Evolutionary conservation across 2,888 invertebrate genomes (phyloP), one percentile per base, ranked within the genome.

Genomic region (Aquatica leii): DNA sequence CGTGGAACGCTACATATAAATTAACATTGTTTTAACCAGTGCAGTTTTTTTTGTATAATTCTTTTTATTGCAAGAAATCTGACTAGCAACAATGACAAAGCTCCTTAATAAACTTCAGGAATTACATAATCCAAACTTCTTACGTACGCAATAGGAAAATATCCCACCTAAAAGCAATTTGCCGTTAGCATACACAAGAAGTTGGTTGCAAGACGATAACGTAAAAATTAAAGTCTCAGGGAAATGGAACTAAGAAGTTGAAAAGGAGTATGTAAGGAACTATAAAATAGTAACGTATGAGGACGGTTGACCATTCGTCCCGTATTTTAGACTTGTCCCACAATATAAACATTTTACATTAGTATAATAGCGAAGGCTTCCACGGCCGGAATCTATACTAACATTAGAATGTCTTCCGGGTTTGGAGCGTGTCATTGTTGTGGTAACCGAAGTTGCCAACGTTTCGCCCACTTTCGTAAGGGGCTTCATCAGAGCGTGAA

Each of bases 121-220:
- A 69, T 73, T 49, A 77, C 73, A 62, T 77, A 75, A 14, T 78
- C 77, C 35, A 78, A 74, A 15, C 77, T 72, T 62, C 72, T 71
- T 49, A 94, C 92, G 81, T 90, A 92, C 69, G 89, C 89, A 78
- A 90, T 91, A 1, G 94, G 93, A 81, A 94, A 93, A 80, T 90
- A 93, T 12, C 93, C 94, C 74, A 88, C 85, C 86, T 89, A 78
- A 69, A 80, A 73, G 70, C 59, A 69, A 60, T n/a, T n/a, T n/a
- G n/a, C n/a, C n/a, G n/a, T n/a, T n/a, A n/a, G n/a, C n/a, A 49
- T 62, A 57, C 11, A 35, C 9, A 35, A 20, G 1, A 48, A 31
- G 35, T 37, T 15, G 8, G 4, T 18, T 15, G 17, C 18, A 48
- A 17, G 4, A 5, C 18, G 8, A n/a, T 9, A n/a, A 4, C 4